Conservation (phyloP, 2,797 vertebrate species). For the Pipistrellus pipistrellus region DNA sequence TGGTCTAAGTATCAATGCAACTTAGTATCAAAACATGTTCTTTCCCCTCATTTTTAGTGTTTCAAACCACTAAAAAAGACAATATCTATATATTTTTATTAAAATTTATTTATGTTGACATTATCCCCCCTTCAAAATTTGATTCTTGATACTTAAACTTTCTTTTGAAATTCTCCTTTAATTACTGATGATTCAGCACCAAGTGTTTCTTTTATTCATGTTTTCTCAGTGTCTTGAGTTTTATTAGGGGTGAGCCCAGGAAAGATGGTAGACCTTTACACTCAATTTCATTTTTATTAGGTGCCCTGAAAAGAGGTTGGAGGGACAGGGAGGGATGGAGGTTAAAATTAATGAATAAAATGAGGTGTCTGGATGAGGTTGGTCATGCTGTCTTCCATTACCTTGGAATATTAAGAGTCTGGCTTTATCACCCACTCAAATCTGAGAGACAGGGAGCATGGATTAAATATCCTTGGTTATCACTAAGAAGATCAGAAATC, state of each 20-base stretch:
- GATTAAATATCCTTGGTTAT: background rate
- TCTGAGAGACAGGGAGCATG: background rate
- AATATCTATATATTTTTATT: background rate
- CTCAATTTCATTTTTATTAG: background rate
- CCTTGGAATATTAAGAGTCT: background rate
- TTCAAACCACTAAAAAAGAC: slow-evolving; percentile 12
- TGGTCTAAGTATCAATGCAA: background rate
- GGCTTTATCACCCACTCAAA: background rate
- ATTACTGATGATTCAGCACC: slow-evolving; percentile 15
- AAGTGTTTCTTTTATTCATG: background rate
- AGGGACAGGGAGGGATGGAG: background rate
- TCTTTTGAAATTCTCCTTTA: slow-evolving; percentile 21
- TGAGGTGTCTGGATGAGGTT: background rate
- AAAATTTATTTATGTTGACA: too few species aligned
- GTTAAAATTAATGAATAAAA: slow-evolving; percentile 41
- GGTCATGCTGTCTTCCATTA: background rate
- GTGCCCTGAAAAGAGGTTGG: background rate
- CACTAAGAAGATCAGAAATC: background rate
- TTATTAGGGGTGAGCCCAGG: background rate
- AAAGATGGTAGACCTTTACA: background rate
- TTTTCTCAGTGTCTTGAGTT: background rate
- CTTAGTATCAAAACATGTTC: background rate
- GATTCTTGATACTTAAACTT: slow-evolving; percentile 13
- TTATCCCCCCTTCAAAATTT: background rate
- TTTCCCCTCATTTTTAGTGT: background rate